Evolutionary conservation across 1,140 invertebrate species (phyloP), one percentile per base, ranked within the genome.

Genomic region (Drosophila ananassae): DNA sequence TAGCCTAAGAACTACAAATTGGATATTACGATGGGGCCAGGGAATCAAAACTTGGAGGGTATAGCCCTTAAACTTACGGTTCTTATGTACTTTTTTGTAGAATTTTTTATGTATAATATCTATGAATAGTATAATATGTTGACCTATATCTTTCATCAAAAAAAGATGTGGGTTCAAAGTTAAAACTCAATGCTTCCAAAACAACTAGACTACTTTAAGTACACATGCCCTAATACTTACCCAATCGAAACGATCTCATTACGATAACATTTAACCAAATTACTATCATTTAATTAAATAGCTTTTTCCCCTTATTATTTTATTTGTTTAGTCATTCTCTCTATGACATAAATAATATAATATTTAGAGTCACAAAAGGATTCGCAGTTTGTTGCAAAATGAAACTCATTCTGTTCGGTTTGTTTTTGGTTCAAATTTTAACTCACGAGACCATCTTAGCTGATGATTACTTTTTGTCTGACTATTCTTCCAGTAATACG

Each of bases 1-100:
- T 46, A 46, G 37, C 80, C 80, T 8, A 25, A 59, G 57, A 55
- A 34, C 57, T 57, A 66, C 73, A 77, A 81, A 81, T 69, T 85
- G 50, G 67, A 46, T 21, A 17, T 17, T 21, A 46, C 41, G 2
- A 46, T 2, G 2, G 7, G 2, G 21, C 44, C 44, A 1, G n/a
- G 9, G 44, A 22, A 47, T 6, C 2, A 34, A n/a, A 28, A 30
- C 41, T 30, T 28, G 25, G 0, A 7, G 25, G 25, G 25, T 28
- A 28, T 28, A 28, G 5, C 6, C 1, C 25, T 5, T 6, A 28
- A 28, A 28, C 6, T 28, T 6, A 28, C 5, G 25, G 25, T 4
- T 28, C 7, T 28, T 28, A 28, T 28, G 5, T 5, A 6, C 25
- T 28, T 28, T 28, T 28, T 28, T 28, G 25, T 25, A 25, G 4